These are phyloP conservation scores for Caenorhabditis sp. DNA, from an alignment of 2,888 invertebrate genomes.

Conservation along the genomic window DNA sequence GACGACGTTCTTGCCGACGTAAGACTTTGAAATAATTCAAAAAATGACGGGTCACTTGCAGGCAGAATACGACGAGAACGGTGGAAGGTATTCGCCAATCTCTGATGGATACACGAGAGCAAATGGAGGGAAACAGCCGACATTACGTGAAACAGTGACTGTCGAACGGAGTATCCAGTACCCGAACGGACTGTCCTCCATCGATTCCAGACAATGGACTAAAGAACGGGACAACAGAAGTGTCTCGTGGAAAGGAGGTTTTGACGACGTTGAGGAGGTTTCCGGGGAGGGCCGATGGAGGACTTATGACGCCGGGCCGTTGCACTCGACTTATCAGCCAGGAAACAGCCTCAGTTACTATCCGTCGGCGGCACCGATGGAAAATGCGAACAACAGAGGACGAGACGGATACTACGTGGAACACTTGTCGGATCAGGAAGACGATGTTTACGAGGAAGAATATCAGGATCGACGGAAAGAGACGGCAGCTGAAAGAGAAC, in stretches of 20 bases:
- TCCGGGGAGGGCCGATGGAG: conserved; percentile 16
- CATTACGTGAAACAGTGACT: conserved; percentile 49
- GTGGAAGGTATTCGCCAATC: too few relatives aligned
- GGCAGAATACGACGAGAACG: conserved; percentile 42
- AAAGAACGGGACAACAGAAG: conserved; percentile 19
- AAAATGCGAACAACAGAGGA: conserved; percentile 7
- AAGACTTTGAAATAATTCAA: neutral
- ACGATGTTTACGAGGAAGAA: conserved; percentile 9
- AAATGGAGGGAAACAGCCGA: conserved; percentile 20
- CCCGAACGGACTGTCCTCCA: conserved; percentile 36
- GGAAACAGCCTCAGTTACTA: conserved; percentile 59
- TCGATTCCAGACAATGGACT: conserved; percentile 38
- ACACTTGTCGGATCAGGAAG: conserved; percentile 36
- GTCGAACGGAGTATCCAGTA: conserved; percentile 50
- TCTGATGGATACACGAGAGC: too few relatives aligned
- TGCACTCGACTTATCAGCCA: conserved; percentile 49
- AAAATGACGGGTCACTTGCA: conserved; percentile 4
- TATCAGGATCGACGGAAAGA: conserved; percentile 9
- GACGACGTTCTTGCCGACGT: conserved; percentile 56
- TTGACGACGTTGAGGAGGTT: too few relatives aligned
- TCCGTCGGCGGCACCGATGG: conserved; percentile 24
- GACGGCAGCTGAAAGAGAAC: conserved; percentile 34
- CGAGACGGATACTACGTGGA: conserved; percentile 37
- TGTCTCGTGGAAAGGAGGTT: too few relatives aligned
- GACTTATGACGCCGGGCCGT: conserved; percentile 9